Evolutionary conservation across 2,113 vertebrate genomes (phyloP).

Genomic region (Eupsittula cactorum): DNA sequence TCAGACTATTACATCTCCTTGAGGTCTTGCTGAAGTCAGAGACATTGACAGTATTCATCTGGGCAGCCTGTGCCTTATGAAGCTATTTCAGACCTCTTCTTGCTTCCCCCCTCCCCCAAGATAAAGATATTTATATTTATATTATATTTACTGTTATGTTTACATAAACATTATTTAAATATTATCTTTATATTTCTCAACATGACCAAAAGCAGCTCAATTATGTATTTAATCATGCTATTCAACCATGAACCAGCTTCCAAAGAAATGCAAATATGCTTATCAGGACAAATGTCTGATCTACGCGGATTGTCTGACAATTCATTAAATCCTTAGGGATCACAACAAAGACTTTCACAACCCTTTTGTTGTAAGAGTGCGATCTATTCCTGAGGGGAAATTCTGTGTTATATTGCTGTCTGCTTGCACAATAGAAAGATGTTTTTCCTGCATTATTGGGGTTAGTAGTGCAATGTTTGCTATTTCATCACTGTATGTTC

Average conservation of each 20-base stretch:
- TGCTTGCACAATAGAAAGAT: constrained; percentile 55
- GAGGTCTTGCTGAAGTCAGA: not conserved
- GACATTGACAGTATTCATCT: not conserved
- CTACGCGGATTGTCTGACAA: constrained; percentile 9
- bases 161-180: too few relatives aligned
- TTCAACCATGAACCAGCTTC: not conserved
- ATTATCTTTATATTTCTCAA: not conserved
- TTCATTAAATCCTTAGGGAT: constrained; percentile 35
- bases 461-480: constrained; percentile 60
- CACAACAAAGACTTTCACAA: constrained; percentile 44
- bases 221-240: not conserved
- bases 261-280: not conserved
- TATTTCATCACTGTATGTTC: not conserved
- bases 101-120: not conserved
- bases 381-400: constrained; percentile 30
- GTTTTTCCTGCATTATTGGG: constrained; percentile 32
- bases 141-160: too few relatives aligned
- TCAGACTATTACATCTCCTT: not conserved
- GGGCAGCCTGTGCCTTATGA: not conserved
- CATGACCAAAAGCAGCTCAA: not conserved
- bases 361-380: not conserved
- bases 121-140: too few relatives aligned
- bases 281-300: not conserved
- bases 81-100: not conserved
- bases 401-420: constrained; percentile 39